phyloP scores from a whole-genome alignment of 1,140 invertebrate species.

The Neelides sp. region DNA sequence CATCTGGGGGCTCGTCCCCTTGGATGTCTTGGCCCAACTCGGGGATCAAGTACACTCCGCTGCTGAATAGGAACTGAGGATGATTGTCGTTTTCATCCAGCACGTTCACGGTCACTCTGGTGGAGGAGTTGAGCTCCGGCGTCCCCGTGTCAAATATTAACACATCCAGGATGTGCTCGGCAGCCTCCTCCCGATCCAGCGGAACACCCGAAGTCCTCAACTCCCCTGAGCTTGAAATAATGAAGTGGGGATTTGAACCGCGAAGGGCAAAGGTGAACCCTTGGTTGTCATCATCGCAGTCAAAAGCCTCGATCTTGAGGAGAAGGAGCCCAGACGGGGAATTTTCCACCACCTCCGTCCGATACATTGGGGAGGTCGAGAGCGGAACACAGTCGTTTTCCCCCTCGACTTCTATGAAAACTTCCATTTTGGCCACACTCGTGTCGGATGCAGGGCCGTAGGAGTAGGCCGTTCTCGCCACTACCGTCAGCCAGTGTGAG shows the following conservation, averaged over 20 bases:
- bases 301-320: conserved; percentile 42
- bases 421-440: conserved; percentile 32
- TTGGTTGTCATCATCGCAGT: conserved; percentile 38
- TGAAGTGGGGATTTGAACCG: conserved; percentile 52
- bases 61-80: conserved; percentile 32
- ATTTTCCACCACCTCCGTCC: conserved; percentile 43
- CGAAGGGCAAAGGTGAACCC: conserved; percentile 39
- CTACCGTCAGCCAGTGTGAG: conserved; percentile 24
- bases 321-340: conserved; percentile 37
- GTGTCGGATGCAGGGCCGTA: conserved; percentile 12
- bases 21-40: conserved; percentile 15
- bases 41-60: conserved; percentile 33
- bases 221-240: conserved; percentile 81
- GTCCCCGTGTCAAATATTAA: conserved; percentile 64
- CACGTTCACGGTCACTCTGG: conserved; percentile 66
- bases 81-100: conserved; percentile 34
- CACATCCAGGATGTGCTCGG: conserved; percentile 38
- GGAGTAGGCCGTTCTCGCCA: conserved; percentile 19
- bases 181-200: conserved; percentile 66
- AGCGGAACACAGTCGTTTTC: conserved; percentile 47
- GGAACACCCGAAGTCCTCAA: conserved; percentile 61
- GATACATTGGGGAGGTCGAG: conserved; percentile 43
- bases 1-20: conserved; percentile 20
- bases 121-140: conserved; percentile 62
- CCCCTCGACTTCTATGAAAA: conserved; percentile 43